A percentile compares a stretch with the other conserved stretches of the same genome.
These are phyloP conservation scores for Puntigrus tetrazona DNA, from an alignment of 2,113 vertebrate species.

Conservation along the genomic window DNA sequence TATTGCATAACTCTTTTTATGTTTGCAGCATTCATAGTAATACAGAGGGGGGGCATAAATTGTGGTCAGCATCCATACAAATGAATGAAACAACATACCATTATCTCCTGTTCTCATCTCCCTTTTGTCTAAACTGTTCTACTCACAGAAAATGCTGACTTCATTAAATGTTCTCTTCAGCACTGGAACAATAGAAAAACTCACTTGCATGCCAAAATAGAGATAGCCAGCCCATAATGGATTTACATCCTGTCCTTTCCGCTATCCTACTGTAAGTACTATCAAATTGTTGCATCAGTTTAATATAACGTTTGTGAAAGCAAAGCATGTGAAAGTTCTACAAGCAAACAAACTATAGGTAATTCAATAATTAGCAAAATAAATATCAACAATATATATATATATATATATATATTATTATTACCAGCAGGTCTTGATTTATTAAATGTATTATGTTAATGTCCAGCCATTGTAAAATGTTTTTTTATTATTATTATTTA, in stretches of 20 bases:
- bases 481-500: neutral
- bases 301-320: neutral
- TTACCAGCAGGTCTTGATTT: neutral
- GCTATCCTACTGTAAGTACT: neutral
- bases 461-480: too few species aligned
- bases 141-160: constrained; percentile 67
- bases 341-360: neutral
- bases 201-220: neutral
- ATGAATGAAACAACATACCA: constrained; percentile 67
- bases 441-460: too few species aligned
- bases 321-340: neutral
- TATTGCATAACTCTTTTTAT: constrained; percentile 50
- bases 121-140: constrained; percentile 59
- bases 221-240: neutral
- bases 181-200: constrained; percentile 50
- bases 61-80: constrained; percentile 66
- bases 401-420: too few species aligned
- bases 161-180: constrained; percentile 51
- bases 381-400: too few species aligned
- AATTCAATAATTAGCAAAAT: too few species aligned
- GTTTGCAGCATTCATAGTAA: constrained; percentile 64
- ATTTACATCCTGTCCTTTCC: neutral
- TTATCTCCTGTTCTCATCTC: constrained; percentile 64
- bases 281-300: neutral
- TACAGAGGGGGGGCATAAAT: constrained; percentile 63